A percentile compares a stretch with the other conserved stretches of the same genome.
Evolutionary conservation across 30 jellyfish, hydroid and myxozoan species (phyloP).

Genomic region (Phacellophora camtschatica): DNA sequence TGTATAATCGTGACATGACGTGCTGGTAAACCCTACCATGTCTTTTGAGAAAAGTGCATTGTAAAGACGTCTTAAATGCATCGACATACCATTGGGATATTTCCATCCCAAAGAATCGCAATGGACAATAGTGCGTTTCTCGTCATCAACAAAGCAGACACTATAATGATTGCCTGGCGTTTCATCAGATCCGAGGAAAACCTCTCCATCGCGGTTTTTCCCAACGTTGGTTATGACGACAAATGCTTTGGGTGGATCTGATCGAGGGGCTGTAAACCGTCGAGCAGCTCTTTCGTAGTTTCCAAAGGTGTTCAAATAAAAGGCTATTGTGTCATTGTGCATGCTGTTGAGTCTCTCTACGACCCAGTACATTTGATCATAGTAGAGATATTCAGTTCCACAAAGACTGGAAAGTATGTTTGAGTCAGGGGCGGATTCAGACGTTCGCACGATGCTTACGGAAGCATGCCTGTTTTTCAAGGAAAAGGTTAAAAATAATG

Average conservation of each 20-base stretch:
- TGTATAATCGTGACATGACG: neutral
- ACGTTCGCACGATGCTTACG: too few species aligned
- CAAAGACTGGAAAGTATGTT: neutral
- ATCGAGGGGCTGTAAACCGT: neutral
- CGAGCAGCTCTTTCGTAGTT: neutral
- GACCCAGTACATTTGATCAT: neutral
- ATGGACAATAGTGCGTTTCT: neutral
- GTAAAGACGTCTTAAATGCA: neutral
- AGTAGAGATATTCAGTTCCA: neutral
- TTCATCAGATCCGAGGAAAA: neutral
- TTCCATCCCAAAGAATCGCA: neutral
- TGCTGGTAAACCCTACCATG: neutral
- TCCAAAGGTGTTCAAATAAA: neutral
- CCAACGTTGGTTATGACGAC: neutral
- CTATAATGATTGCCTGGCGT: neutral
- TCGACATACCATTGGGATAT: neutral
- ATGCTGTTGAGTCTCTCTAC: neutral
- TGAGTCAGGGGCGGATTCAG: too few species aligned
- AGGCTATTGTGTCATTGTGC: neutral
- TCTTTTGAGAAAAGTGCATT: neutral
- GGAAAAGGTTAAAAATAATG: too few species aligned
- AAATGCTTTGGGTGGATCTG: neutral
- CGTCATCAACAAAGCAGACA: neutral
- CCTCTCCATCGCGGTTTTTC: neutral
- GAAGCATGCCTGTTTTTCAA: too few species aligned